Evolutionary conservation across 2,888 invertebrate species (phyloP), one percentile per base, ranked within the genome.

Genomic region (Meta bourneti): DNA sequence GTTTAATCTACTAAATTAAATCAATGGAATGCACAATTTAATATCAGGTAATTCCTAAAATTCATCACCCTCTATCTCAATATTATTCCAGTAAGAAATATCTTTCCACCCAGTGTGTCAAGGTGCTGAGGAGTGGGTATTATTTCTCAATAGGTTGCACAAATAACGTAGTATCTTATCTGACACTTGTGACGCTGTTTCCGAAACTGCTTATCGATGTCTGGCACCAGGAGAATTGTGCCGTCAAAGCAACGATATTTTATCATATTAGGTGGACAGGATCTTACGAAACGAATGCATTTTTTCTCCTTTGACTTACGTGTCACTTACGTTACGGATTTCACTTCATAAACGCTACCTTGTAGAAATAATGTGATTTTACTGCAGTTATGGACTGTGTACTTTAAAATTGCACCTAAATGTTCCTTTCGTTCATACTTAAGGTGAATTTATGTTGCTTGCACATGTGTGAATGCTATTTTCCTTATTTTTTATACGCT

Each of bases 161-260:
- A 82, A 71, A 82, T 71, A 82, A 82, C 19, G 16, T 69, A 2
- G 6, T 34, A 19, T 82, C 71, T 82, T 82, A 71, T 81, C 71
- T 20, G n/a, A 48, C 71, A 51, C 49, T 9, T n/a, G n/a, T 70
- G 71, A 70, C 51, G 81, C 48, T 82, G 34, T 69, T 80, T 80
- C 49, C 49, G 9, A 69, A 48, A 51, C 48, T 20, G 49, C 7
- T 51, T 71, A 19, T 82, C 48, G 19, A 13, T 82, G 71, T 82
- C 51, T 70, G 19, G 19, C 11, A 51, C 19, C 48, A 49, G n/a
- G 11, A 71, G 19, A 51, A 16, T 0, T 9, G 71, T 74, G 11
- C 19, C 34, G 72, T 34, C 72, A 74, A 20, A 70, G 48, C 70
- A 51, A 34, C 11, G 34, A 69, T 80, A 80, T 49, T 82, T 82